A percentile compares a stretch with the other conserved stretches of the same genome.
phyloP scores from a whole-genome alignment of 2,113 vertebrate genomes.

The Chauna torquata region DNA sequence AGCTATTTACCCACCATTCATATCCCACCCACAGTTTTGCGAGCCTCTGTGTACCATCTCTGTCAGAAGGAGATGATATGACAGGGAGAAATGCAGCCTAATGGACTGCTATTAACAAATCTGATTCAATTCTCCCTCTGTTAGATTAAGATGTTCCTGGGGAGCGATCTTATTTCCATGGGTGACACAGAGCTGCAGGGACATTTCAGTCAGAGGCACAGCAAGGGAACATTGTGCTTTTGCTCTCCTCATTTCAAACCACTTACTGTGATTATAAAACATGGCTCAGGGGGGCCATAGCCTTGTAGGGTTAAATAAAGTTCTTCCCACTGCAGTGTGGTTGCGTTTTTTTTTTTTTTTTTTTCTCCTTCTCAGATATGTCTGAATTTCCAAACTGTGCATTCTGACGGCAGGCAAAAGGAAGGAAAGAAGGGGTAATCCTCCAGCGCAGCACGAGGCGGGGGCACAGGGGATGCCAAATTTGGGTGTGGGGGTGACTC shows the following conservation, averaged over 20 bases:
- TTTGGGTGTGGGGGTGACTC: not conserved
- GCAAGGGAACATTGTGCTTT: not conserved
- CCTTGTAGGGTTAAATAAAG: accelerated
- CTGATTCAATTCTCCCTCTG: not conserved
- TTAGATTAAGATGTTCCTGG: not conserved
- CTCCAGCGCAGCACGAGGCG: not conserved
- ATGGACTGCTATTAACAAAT: not conserved
- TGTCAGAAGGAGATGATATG: not conserved
- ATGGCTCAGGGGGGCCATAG: accelerated
- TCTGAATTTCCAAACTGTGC: accelerated
- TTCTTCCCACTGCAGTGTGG: not conserved
- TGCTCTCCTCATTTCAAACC: not conserved
- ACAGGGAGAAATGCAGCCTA: not conserved
- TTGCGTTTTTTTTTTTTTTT: not conserved
- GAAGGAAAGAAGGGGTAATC: accelerated
- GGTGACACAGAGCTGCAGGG: not conserved
- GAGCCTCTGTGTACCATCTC: not conserved
- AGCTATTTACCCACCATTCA: not conserved
- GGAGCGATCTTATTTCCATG: not conserved
- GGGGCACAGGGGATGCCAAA: not conserved
- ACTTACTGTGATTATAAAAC: not conserved
- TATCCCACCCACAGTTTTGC: not conserved
- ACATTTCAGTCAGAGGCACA: not conserved
- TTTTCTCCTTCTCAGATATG: not conserved
- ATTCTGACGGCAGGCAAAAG: accelerated